Percentiles rank a stretch among this genome's conserved stretches.
Evolutionary conservation across 2,113 vertebrate genomes (phyloP).

Genomic region (Calidris pygmaea): DNA sequence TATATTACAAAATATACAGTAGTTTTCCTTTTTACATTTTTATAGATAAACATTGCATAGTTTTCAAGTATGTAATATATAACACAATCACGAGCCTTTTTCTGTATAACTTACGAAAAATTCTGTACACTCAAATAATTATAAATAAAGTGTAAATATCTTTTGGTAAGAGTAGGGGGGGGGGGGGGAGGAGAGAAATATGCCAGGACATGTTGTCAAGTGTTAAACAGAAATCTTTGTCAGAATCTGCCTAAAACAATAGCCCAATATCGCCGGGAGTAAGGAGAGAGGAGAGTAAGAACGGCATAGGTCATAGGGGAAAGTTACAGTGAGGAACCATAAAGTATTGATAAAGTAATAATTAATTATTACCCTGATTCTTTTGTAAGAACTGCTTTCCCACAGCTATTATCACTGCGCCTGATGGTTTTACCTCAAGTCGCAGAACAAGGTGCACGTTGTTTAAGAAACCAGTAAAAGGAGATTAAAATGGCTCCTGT

Average conservation of each 20-base stretch:
- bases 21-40: conserved; percentile 55
- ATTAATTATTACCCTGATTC: not conserved
- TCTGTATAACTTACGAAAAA: conserved; percentile 67
- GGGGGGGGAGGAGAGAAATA: not conserved
- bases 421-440: not conserved
- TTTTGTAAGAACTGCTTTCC: not conserved
- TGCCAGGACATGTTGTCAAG: not conserved
- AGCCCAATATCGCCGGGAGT: not conserved
- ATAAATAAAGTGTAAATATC: conserved; percentile 65
- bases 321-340: not conserved
- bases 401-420: not conserved
- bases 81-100: conserved; percentile 19
- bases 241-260: not conserved
- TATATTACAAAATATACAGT: conserved; percentile 70
- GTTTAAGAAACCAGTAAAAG: not conserved
- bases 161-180: not conserved
- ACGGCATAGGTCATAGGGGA: not conserved
- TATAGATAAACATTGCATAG: conserved; percentile 55
- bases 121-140: conserved; percentile 64
- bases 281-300: not conserved
- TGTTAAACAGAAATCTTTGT: not conserved
- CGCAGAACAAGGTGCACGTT: not conserved
- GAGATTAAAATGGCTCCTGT: not conserved
- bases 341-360: not conserved
- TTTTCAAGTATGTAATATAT: conserved; percentile 54